These are phyloP conservation scores for Reticulitermes speratus DNA, from an alignment of 1,140 invertebrate genomes.

Conservation along the genomic window DNA sequence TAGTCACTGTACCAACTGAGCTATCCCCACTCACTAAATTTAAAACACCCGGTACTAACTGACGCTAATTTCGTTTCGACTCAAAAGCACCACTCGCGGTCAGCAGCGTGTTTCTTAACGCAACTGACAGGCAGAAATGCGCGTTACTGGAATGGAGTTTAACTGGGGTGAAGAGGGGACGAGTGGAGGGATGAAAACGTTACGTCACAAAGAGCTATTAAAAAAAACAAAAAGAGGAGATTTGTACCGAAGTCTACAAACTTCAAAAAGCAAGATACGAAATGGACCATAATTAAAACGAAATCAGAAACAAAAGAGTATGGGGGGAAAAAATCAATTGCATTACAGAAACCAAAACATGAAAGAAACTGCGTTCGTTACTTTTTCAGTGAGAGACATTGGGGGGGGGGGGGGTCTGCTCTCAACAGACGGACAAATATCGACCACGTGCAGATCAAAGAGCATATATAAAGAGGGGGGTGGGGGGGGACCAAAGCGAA, in stretches of 20 bases:
- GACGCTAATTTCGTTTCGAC: no score
- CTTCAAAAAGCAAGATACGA: neutral
- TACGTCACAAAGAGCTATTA: no score
- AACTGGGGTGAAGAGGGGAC: no score
- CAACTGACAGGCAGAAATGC: no score
- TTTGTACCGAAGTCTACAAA: neutral
- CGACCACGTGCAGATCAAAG: neutral
- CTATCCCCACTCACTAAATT: no score
- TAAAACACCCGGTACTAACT: no score
- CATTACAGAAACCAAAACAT: neutral
- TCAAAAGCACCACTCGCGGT: no score
- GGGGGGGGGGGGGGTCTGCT: neutral
- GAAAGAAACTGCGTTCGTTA: neutral
- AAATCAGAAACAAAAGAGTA: neutral
- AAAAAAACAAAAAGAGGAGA: neutral
- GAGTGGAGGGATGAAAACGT: no score
- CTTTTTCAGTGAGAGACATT: neutral
- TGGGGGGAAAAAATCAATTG: neutral
- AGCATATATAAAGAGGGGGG: neutral
- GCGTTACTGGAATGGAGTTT: no score
- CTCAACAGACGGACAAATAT: neutral
- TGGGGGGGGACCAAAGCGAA: neutral
- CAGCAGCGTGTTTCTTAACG: no score
- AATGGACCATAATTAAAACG: neutral
- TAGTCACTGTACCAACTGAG: no score